These are phyloP conservation scores for Neodontobutis hainanensis DNA, from an alignment of 2,113 vertebrate species.

Conservation along the genomic window DNA sequence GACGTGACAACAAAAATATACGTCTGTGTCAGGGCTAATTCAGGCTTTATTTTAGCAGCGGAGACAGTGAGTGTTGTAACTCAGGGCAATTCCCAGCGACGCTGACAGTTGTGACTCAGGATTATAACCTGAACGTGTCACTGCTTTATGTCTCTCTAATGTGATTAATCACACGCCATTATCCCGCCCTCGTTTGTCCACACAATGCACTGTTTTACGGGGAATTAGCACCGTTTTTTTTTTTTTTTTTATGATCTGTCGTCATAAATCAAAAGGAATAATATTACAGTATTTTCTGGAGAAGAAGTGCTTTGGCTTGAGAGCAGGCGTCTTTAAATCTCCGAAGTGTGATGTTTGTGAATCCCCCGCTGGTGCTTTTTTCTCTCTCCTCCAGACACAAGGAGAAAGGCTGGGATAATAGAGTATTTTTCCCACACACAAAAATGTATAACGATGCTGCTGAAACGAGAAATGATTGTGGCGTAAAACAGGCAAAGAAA, in stretches of 20 bases:
- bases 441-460: conserved; percentile 64
- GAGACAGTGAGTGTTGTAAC: conserved; percentile 38
- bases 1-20: conserved; percentile 16
- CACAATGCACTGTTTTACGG: conserved; percentile 61
- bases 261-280: conserved; percentile 57
- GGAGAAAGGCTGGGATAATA: conserved; percentile 67
- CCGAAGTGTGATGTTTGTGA: conserved; percentile 37
- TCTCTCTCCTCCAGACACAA: conserved; percentile 63
- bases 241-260: conserved; percentile 49
- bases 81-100: conserved; percentile 27
- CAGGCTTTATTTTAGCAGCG: conserved; percentile 27
- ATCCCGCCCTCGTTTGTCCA: conserved; percentile 55
- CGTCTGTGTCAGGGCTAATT: conserved; percentile 15
- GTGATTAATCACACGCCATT: conserved; percentile 69
- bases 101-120: conserved; percentile 62
- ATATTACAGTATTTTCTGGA: conserved; percentile 39
- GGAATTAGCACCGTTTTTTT: conserved; percentile 59
- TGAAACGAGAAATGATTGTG: conserved; percentile 75
- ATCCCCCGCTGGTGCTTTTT: conserved; percentile 69
- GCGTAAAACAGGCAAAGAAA: conserved; percentile 60
- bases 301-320: conserved; percentile 31
- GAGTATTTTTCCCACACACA: conserved; percentile 55
- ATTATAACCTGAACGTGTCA: conserved; percentile 63
- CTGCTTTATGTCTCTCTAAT: conserved; percentile 64
- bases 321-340: conserved; percentile 53